These are phyloP conservation scores for Microplitis manilae DNA, from an alignment of 2,888 invertebrate genomes.

Conservation along the genomic window DNA sequence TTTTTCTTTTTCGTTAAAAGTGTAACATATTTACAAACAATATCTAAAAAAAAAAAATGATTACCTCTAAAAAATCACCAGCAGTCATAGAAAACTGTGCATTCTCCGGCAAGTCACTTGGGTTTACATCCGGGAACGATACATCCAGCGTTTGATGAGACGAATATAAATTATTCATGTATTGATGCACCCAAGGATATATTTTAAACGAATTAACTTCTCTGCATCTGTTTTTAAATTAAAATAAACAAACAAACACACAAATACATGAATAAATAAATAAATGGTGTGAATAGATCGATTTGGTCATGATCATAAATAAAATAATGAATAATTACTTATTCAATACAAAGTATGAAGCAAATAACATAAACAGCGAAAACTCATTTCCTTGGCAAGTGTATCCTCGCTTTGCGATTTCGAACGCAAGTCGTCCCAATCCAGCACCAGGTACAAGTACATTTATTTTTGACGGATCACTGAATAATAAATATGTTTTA, in stretches of 20 bases:
- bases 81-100: constrained; percentile 94
- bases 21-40: too few species aligned
- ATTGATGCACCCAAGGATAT: constrained; percentile 96
- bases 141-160: constrained; percentile 86
- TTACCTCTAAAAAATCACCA: constrained; percentile 95
- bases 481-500: constrained; percentile 59
- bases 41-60: background rate
- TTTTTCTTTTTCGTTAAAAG: too few species aligned
- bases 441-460: constrained; percentile 98
- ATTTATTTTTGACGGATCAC: constrained; percentile 74
- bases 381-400: constrained; percentile 98
- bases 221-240: constrained; percentile 72
- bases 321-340: constrained; percentile 73
- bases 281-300: background rate
- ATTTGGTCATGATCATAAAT: background rate
- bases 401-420: constrained; percentile 91
- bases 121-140: constrained; percentile 91
- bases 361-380: constrained; percentile 96
- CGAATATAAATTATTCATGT: constrained; percentile 88
- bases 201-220: constrained; percentile 82
- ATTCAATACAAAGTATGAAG: constrained; percentile 96
- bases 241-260: constrained; percentile 2
- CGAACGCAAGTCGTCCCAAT: constrained; percentile 92
- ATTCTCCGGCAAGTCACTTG: constrained; percentile 77
- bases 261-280: constrained; percentile 57